These are phyloP conservation scores for Percopsis omiscomaycus DNA, from an alignment of 2,797 vertebrate genomes.

Conservation along the genomic window DNA sequence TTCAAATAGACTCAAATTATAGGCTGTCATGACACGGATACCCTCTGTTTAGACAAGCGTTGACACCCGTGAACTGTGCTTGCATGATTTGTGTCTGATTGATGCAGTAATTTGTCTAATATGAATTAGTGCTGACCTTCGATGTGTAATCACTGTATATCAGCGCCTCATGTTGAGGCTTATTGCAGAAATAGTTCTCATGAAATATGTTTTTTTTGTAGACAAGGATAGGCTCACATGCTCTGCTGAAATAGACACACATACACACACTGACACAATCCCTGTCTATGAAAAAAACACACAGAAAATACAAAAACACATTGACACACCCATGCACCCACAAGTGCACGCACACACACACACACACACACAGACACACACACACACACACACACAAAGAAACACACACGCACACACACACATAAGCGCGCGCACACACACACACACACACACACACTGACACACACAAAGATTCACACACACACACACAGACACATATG, in stretches of 20 bases:
- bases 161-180: conserved; percentile 37
- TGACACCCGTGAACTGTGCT: conserved; percentile 56
- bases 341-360: conserved; percentile 9
- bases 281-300: background rate
- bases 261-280: conserved; percentile 6
- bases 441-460: conserved; percentile 7
- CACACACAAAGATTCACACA: background rate
- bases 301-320: conserved; percentile 11
- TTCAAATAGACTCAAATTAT: conserved; percentile 67
- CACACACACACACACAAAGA: background rate
- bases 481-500: conserved; percentile 21
- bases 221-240: conserved; percentile 25
- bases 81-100: conserved; percentile 54
- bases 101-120: conserved; percentile 56
- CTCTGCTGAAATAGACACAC: background rate
- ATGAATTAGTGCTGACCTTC: conserved; percentile 45
- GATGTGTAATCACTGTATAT: conserved; percentile 44
- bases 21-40: conserved; percentile 57
- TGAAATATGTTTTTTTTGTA: conserved; percentile 15
- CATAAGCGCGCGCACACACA: conserved; percentile 18
- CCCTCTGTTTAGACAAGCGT: conserved; percentile 64
- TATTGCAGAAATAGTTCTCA: conserved; percentile 35
- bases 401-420: conserved; percentile 17
- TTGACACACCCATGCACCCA: conserved; percentile 11
- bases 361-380: conserved; percentile 16